Percentiles rank a stretch among this genome's conserved stretches.
Evolutionary conservation across 2,888 invertebrate genomes (phyloP).

Genomic region (Melinaea marsaeus): DNA sequence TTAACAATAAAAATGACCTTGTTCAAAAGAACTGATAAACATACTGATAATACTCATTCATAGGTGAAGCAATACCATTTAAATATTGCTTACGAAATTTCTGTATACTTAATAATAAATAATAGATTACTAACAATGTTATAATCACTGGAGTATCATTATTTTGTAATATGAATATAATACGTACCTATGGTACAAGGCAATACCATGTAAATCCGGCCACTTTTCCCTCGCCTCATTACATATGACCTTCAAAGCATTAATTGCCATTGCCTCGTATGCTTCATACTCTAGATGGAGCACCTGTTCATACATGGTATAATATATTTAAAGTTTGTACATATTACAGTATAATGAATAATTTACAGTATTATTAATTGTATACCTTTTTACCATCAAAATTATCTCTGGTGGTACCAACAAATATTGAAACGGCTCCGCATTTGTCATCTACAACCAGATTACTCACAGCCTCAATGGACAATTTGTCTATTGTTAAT

Average conservation of each 20-base stretch:
- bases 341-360: background rate
- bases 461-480: constrained; percentile 81
- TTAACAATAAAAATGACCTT: constrained; percentile 15
- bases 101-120: no score
- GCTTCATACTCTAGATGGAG: constrained; percentile 94
- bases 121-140: no score
- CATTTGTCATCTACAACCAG: constrained; percentile 84
- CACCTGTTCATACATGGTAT: constrained; percentile 75
- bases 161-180: constrained; percentile 6
- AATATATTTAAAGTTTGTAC: background rate
- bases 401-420: constrained; percentile 92
- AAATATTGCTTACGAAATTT: background rate
- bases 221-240: constrained; percentile 84
- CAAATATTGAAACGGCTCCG: constrained; percentile 93
- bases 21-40: constrained; percentile 12
- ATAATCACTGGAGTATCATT: background rate
- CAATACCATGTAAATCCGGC: constrained; percentile 86
- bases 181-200: constrained; percentile 88
- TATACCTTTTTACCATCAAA: constrained; percentile 88
- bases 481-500: constrained; percentile 81
- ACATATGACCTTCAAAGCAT: constrained; percentile 89
- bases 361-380: constrained; percentile 6
- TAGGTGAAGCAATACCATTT: constrained; percentile 9
- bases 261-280: constrained; percentile 93
- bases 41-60: no score